These are phyloP conservation scores for Bucco capensis DNA, from an alignment of 2,113 vertebrate species.

Conservation along the genomic window DNA sequence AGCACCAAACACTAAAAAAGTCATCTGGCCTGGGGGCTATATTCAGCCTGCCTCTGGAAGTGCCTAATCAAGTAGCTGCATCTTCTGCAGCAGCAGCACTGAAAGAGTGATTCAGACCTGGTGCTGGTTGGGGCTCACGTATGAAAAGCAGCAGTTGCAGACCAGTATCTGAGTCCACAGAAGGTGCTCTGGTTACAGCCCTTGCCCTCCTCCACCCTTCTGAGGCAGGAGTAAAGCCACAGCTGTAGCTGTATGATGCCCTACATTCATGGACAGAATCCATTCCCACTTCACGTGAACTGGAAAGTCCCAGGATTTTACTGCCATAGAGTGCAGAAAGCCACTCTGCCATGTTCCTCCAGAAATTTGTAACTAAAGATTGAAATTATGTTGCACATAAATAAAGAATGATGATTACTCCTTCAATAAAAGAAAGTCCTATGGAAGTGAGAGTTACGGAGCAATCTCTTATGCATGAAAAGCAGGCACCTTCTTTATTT, in stretches of 20 bases:
- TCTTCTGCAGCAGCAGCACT: not conserved
- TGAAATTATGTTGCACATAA: not conserved
- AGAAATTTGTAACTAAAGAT: not conserved
- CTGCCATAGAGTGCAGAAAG: not conserved
- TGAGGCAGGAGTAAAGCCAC: not conserved
- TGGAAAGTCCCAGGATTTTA: not conserved
- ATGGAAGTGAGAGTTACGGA: not conserved
- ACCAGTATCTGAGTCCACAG: not conserved
- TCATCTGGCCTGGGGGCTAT: conserved; percentile 52
- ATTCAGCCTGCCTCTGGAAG: not conserved
- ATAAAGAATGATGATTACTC: not conserved
- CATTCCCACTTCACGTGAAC: not conserved
- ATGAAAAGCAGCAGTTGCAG: not conserved
- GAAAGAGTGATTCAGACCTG: not conserved
- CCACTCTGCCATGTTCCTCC: not conserved
- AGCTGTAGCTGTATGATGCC: not conserved
- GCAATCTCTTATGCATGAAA: not conserved
- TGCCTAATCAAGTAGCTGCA: not conserved
- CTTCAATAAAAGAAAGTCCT: not conserved
- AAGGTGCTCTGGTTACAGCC: not conserved
- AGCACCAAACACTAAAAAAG: conserved; percentile 36
- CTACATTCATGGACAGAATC: not conserved
- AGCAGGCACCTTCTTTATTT: not conserved
- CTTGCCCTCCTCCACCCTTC: not conserved
- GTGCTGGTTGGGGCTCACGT: accelerated